Evolutionary conservation across 2,797 vertebrate species (phyloP), one percentile per base, ranked within the genome.

Genomic region (Australoheros facetus): DNA sequence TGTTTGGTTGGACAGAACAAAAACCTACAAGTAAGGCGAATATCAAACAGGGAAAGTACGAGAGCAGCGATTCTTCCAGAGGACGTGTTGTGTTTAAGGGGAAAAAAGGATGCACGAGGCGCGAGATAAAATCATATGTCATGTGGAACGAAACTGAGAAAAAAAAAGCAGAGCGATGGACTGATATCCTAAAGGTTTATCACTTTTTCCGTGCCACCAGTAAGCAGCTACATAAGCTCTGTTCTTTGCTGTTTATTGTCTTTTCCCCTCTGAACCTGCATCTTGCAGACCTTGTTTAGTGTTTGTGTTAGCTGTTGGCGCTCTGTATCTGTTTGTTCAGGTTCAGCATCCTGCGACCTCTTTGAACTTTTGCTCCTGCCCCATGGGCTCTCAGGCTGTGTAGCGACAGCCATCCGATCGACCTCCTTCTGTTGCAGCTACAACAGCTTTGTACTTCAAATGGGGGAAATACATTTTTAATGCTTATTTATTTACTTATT

Each of bases 1-100:
- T 26, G 62, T 99, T 82, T 99, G 98, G 97, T 92, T 99, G 93
- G 98, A 99, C 93, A 96, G 88, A 93, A 97, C 97, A 53, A 99
- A 98, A 94, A 97, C 97, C 4, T 99, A 99, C 96, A 99, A 98
- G 98, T 99, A 95, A 97, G 97, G 88, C 3, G 1, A 73, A 37
- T 14, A 23, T 59, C 4, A 1, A 14, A 56, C 26, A 11, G 23
- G 42, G 16, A 26, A 56, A 56, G 58, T 34, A 17, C 5, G 1
- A 17, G 11, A 16, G 51, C 17, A 19, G 19, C 56, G 30, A n/a
- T 71, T 57, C 39, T 19, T 55, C 16, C 51, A 28, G 42, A 42
- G 9, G 30, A 51, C 17, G 19, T 21, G 21, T 69, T 62, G 34
- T 26, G 30, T 54, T 42, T 42, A 2, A 12, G 56, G 19, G 13